phyloP scores from a whole-genome alignment of 2,888 invertebrate species.

The Conchocele bisecta region DNA sequence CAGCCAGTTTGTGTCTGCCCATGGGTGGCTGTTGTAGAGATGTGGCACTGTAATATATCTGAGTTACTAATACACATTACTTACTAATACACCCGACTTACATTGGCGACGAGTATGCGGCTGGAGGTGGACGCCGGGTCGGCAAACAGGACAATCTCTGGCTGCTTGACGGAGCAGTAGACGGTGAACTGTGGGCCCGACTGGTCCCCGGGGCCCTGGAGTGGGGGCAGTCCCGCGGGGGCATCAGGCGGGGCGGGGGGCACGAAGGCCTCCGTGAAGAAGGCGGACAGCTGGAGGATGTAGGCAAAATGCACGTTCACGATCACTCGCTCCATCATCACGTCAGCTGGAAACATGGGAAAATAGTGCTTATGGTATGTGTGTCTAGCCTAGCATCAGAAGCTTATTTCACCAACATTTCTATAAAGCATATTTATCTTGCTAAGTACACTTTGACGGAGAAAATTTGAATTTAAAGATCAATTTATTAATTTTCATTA shows the following conservation, averaged over 20 bases:
- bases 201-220: conserved; percentile 84
- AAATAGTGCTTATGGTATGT: too few species aligned
- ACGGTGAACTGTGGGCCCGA: conserved; percentile 85
- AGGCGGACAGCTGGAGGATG: conserved; percentile 85
- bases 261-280: conserved; percentile 85
- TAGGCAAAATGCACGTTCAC: conserved; percentile 90
- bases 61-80: neutral
- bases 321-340: conserved; percentile 89
- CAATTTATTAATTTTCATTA: too few species aligned
- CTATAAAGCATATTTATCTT: too few species aligned
- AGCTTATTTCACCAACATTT: too few species aligned
- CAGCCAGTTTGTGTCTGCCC: too few species aligned
- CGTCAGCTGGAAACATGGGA: conserved; percentile 85
- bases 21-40: too few species aligned
- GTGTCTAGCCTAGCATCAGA: too few species aligned
- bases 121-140: conserved; percentile 83
- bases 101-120: conserved; percentile 87
- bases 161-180: conserved; percentile 89
- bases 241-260: conserved; percentile 20
- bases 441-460: too few species aligned
- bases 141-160: conserved; percentile 90
- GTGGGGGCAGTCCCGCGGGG: neutral
- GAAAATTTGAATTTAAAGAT: too few species aligned
- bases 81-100: conserved; percentile 57
- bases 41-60: neutral